phyloP scores from a whole-genome alignment of 2,797 vertebrate species.

The Hirundo rustica region DNA sequence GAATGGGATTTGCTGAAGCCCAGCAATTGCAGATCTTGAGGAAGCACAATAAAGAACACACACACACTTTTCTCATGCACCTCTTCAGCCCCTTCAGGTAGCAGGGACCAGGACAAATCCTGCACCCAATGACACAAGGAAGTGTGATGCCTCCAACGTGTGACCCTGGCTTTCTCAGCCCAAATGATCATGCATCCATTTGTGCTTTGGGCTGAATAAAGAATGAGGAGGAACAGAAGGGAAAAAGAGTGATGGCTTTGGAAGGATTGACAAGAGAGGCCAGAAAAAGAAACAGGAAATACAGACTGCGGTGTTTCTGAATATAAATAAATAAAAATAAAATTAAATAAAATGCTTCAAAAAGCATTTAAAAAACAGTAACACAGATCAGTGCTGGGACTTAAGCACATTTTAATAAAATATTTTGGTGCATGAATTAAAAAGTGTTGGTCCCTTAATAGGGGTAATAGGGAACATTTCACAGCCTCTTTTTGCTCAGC shows the following conservation, averaged over 20 bases:
- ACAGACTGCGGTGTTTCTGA: background rate
- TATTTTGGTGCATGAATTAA: background rate
- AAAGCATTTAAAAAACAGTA: background rate
- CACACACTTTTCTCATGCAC: fast-evolving
- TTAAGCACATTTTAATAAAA: background rate
- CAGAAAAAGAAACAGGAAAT: background rate
- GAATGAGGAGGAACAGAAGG: background rate
- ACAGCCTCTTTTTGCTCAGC: background rate
- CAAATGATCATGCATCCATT: background rate
- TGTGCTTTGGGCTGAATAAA: background rate
- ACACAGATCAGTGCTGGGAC: background rate
- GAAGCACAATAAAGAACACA: background rate
- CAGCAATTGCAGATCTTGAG: background rate
- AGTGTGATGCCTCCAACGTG: background rate
- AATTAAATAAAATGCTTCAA: background rate
- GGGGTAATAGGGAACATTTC: background rate
- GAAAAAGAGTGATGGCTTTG: background rate
- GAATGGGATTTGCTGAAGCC: background rate
- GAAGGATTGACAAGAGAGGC: background rate
- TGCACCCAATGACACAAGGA: background rate
- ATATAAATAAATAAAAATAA: background rate
- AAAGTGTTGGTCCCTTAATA: background rate
- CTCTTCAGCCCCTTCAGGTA: background rate
- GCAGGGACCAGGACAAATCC: background rate
- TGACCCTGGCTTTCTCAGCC: background rate